phyloP scores from a whole-genome alignment of 1,140 invertebrate species.

The Plutomurus gul region DNA sequence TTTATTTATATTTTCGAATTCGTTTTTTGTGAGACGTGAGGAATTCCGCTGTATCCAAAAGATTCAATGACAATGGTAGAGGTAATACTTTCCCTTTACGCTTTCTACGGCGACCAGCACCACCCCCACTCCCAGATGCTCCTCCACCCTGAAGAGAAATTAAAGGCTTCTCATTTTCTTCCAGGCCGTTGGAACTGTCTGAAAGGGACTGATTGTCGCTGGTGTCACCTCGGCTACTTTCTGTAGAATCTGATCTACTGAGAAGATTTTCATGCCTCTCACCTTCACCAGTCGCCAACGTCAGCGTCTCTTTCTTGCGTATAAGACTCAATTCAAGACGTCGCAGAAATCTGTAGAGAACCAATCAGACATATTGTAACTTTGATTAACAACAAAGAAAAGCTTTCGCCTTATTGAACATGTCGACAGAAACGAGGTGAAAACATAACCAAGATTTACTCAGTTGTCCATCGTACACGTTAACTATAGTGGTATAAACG shows the following conservation, averaged over 20 bases:
- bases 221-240: conserved; percentile 50
- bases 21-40: conserved; percentile 29
- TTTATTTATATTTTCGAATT: conserved; percentile 34
- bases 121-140: background rate
- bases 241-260: conserved; percentile 59
- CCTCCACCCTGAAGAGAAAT: conserved; percentile 1
- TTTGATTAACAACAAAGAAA: no score
- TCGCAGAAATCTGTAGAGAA: conserved; percentile 60
- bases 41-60: conserved; percentile 35
- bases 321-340: conserved; percentile 66
- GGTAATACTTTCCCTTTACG: conserved; percentile 11
- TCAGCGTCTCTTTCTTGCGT: conserved; percentile 47
- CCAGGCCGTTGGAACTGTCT: background rate
- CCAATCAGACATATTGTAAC: no score
- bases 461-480: no score
- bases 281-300: background rate
- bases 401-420: no score
- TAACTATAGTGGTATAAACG: background rate
- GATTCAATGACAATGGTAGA: background rate
- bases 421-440: no score
- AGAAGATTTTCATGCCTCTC: conserved; percentile 63
- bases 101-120: background rate
- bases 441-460: no score
- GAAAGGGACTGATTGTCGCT: conserved; percentile 55
- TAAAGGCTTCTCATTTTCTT: conserved; percentile 39